phyloP scores from a whole-genome alignment of 2,113 vertebrate species.

The Cricetomys ansorgei region DNA sequence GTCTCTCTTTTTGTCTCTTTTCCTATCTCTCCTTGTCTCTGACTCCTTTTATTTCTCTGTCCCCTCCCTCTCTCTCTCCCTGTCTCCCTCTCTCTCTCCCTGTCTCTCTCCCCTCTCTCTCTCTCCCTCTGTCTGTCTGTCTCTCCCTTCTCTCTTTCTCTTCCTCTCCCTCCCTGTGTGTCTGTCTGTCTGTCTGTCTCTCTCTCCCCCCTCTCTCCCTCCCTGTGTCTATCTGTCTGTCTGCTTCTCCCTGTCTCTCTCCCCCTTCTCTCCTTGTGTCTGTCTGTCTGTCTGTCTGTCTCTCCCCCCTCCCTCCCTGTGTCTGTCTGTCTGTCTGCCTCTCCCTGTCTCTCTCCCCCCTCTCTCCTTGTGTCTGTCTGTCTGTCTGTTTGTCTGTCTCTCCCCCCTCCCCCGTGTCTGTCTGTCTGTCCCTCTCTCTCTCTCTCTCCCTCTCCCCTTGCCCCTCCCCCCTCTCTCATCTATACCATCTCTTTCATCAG shows the following conservation, averaged over 20 bases:
- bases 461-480: background rate
- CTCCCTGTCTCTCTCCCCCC: background rate
- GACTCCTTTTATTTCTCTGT: background rate
- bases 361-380: background rate
- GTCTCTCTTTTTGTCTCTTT: background rate
- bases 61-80: background rate
- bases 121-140: background rate
- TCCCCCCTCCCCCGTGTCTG: too few relatives aligned
- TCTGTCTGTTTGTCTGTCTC: too few relatives aligned
- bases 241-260: background rate
- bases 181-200: background rate
- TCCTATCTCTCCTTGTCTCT: background rate
- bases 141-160: background rate
- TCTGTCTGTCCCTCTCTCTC: background rate
- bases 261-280: background rate
- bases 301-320: background rate
- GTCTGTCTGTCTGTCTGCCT: background rate
- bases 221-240: background rate
- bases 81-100: background rate
- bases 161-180: background rate
- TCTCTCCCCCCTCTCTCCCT: background rate
- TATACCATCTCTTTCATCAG: slow-evolving; percentile 66
- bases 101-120: too few relatives aligned
- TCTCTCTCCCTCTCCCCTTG: background rate
- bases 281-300: background rate